Evolutionary conservation across 2,888 invertebrate species (phyloP).

Genomic region (Drosophila planitibia): DNA sequence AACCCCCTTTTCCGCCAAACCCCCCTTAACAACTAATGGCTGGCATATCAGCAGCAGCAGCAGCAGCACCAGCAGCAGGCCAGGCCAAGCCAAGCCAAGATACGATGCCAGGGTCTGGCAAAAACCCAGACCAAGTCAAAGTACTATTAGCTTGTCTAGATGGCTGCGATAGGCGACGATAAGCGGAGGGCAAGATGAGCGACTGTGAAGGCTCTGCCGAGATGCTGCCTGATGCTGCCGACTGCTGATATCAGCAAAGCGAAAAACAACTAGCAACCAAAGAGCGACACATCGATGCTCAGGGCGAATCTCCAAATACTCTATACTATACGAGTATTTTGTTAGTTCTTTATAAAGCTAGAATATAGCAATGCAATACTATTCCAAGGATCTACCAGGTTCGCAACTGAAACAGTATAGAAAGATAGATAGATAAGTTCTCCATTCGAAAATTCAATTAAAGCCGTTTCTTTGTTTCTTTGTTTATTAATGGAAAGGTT

Average conservation of each 20-base stretch:
- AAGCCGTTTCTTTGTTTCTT: background rate
- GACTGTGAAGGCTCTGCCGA: conserved; percentile 18
- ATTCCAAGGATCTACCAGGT: background rate
- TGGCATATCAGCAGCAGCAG: conserved; percentile 45
- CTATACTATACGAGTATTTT: background rate
- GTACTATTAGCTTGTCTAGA: conserved; percentile 61
- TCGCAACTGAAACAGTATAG: background rate
- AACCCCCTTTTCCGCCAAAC: background rate
- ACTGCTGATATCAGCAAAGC: conserved; percentile 60
- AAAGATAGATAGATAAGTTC: background rate
- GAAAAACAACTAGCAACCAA: conserved; percentile 9
- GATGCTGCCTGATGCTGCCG: conserved; percentile 18
- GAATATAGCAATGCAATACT: background rate
- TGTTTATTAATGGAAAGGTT: background rate
- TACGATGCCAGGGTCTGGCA: background rate
- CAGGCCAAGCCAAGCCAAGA: conserved; percentile 21
- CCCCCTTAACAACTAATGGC: conserved; percentile 32
- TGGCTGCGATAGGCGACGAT: conserved; percentile 57
- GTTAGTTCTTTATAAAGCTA: background rate
- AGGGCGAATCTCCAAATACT: conserved; percentile 21
- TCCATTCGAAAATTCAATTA: background rate
- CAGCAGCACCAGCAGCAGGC: conserved; percentile 38
- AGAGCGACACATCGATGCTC: background rate
- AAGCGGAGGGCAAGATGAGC: conserved; percentile 45
- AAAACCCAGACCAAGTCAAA: conserved; percentile 38